Evolutionary conservation across 2,888 invertebrate genomes (phyloP).

Genomic region (Mesorhabditis belari): DNA sequence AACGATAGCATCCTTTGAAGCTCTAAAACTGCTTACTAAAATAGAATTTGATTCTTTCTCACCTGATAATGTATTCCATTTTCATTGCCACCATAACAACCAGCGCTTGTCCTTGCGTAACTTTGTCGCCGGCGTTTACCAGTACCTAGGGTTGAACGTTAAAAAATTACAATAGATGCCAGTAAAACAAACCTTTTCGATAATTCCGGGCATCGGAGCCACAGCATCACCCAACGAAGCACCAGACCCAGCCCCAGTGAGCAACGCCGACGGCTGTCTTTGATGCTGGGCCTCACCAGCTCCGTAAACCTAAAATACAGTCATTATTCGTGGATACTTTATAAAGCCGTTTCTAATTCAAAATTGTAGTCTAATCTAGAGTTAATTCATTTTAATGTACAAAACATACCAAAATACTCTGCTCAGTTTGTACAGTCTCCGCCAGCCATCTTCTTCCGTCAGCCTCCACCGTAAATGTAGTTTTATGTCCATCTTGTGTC

Average conservation of each 20-base stretch:
- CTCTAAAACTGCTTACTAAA: constrained; percentile 15
- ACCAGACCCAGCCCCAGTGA: constrained; percentile 8
- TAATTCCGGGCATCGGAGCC: constrained; percentile 91
- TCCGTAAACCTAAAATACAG: constrained; percentile 21
- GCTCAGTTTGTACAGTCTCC: constrained; percentile 20
- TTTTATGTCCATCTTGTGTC: constrained; percentile 5
- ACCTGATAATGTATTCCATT: constrained; percentile 91
- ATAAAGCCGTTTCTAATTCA: too few relatives aligned
- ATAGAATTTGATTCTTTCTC: background rate
- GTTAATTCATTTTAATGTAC: background rate
- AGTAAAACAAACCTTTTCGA: constrained; percentile 82
- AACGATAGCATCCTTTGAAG: constrained; percentile 39
- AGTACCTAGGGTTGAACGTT: constrained; percentile 58
- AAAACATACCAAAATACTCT: constrained; percentile 4
- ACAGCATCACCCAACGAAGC: constrained; percentile 50
- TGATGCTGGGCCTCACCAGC: constrained; percentile 28
- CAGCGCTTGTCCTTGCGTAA: constrained; percentile 70
- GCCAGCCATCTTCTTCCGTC: constrained; percentile 39
- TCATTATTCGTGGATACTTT: background rate
- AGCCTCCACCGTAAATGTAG: constrained; percentile 33
- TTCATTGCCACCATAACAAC: constrained; percentile 97
- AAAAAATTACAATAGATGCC: background rate
- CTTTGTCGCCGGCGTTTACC: constrained; percentile 70
- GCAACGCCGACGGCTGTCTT: background rate
- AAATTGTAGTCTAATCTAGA: too few relatives aligned